Evolutionary conservation across 2,113 vertebrate genomes (phyloP).

Genomic region (Dromaius novaehollandiae): DNA sequence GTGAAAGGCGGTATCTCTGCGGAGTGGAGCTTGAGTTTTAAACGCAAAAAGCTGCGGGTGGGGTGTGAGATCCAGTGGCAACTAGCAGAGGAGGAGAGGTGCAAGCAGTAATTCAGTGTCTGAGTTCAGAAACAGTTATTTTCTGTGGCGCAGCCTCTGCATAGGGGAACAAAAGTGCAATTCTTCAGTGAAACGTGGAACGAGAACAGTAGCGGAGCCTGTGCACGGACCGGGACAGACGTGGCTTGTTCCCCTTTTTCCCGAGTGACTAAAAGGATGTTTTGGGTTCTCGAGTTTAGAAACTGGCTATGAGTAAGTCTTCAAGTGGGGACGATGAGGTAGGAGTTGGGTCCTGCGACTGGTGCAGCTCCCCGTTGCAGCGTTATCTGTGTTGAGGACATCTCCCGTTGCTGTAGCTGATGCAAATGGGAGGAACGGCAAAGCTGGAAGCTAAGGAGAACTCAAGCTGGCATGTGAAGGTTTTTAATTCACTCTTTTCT

Average conservation of each 20-base stretch:
- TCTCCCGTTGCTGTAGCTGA: background rate
- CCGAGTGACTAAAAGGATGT: constrained; percentile 17
- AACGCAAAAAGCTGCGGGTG: background rate
- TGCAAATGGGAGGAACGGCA: background rate
- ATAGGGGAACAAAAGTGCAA: constrained; percentile 23
- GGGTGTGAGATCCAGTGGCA: background rate
- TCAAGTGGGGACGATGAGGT: background rate
- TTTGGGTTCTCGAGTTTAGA: background rate
- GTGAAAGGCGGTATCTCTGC: background rate
- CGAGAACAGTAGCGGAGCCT: background rate
- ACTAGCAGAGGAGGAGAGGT: background rate
- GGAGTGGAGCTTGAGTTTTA: background rate
- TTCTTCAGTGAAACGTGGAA: constrained; percentile 25
- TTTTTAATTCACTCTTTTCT: background rate
- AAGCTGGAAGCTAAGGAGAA: background rate
- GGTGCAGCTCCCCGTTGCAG: background rate
- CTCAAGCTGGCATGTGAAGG: background rate
- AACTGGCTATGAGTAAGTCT: background rate
- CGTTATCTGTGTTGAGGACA: background rate
- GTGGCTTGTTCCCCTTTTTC: constrained; percentile 9
- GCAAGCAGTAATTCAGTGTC: background rate
- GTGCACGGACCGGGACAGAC: background rate
- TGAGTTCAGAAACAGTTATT: constrained; percentile 11
- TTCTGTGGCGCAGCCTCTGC: background rate
- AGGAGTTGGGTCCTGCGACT: background rate